Base-by-base conservation (phyloP, 2,113 vertebrate genomes). In the Cariama cristata region DNA sequence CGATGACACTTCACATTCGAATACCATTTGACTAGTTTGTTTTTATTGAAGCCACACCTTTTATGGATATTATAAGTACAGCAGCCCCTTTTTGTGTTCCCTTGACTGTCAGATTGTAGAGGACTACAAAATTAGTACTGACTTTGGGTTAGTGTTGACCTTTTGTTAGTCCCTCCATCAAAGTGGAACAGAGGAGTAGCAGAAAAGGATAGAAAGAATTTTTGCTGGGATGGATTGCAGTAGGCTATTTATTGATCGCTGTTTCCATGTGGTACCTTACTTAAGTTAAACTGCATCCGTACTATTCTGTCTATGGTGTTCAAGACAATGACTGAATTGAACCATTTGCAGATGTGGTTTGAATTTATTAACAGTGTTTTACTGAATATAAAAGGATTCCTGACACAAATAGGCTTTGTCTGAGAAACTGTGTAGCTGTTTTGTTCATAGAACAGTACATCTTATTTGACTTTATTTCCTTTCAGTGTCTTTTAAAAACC, bases 401-500 rank as follows among this genome's bases (percentile, higher is more conserved):
- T 94, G 91, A 53, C 68, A 91, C 47, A 86, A 84, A 63, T 79
- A 35, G 69, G 40, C 44, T 66, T 77, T 91, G 32, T 92, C 82
- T 93, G 86, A 91, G 80, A 59, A 91, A 71, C 40, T 19, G 24
- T 56, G 4, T 59, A 28, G 38, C 73, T 77, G 62, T 71, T 91
- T 77, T 86, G 40, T 91, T 77, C 27, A 0, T 26, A 47, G 86
- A 63, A 33, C 33, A 77, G 42, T 74, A 33, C 64, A 52, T 87
- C 56, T 82, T 93, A 47, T 83, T 84, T 86, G 38, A 89, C 76
- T 93, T 94, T 2, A 94, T 89, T 94, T 94, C 44, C 40, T 93
- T 87, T 81, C 56, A 44, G 60, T 81, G 33, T 87, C 64, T 96
- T 81, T 73, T 88, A 38, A 89, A 96, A 96, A 81, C 50, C 72